These are phyloP conservation scores for Acrocephalus scirpaceus DNA, from an alignment of 2,797 vertebrate genomes.

Conservation along the genomic window DNA sequence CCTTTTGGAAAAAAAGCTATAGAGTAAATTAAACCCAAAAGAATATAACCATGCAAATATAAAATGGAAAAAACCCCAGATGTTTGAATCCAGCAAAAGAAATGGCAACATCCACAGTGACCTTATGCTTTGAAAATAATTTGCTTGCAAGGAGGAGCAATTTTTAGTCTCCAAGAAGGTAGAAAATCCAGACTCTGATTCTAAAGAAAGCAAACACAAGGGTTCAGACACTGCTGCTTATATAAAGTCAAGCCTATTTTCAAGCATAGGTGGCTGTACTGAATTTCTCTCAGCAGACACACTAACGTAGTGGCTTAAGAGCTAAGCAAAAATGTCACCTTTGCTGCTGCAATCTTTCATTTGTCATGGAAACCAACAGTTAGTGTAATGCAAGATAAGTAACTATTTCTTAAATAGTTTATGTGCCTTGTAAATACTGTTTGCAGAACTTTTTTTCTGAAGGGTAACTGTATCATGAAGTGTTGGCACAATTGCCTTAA, in stretches of 20 bases:
- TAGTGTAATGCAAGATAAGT: not conserved
- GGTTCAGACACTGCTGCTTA: not conserved
- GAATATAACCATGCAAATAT: not conserved
- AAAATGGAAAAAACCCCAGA: not conserved
- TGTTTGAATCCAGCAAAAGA: not conserved
- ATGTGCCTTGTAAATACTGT: accelerated
- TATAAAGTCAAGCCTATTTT: too few species aligned
- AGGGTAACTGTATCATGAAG: not conserved
- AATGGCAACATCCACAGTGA: not conserved
- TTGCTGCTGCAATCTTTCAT: not conserved
- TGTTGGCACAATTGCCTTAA: not conserved
- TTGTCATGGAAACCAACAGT: not conserved
- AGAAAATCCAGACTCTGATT: not conserved
- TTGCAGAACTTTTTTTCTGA: not conserved
- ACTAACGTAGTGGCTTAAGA: not conserved
- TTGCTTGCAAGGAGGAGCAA: not conserved
- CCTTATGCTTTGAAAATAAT: not conserved
- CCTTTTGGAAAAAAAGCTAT: not conserved
- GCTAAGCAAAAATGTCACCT: not conserved
- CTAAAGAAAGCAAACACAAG: not conserved
- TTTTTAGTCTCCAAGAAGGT: not conserved
- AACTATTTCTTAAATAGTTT: not conserved
- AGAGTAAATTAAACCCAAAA: not conserved
- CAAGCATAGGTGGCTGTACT: not conserved
- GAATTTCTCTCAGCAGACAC: not conserved